These are phyloP conservation scores for Sebastes trivittatus DNA, from an alignment of 2,797 vertebrate genomes.

Conservation along the genomic window DNA sequence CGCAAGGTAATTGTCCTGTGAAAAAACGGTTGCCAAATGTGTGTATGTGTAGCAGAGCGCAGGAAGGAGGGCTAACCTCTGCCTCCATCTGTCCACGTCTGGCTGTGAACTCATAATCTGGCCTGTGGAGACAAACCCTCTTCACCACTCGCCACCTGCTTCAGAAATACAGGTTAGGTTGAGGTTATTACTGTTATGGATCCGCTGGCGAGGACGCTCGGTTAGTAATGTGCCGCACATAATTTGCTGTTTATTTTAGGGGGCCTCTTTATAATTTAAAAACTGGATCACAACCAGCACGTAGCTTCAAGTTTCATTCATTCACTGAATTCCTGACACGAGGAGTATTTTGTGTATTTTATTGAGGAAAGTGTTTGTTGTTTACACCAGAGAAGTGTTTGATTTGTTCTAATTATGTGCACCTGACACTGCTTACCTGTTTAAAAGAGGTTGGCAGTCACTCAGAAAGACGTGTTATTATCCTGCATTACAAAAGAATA, in stretches of 20 bases:
- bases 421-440: conserved; percentile 13
- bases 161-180: conserved; percentile 74
- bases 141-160: conserved; percentile 73
- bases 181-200: conserved; percentile 68
- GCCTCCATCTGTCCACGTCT: conserved; percentile 79
- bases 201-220: conserved; percentile 42
- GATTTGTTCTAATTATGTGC: conserved; percentile 32
- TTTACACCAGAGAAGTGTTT: conserved; percentile 14
- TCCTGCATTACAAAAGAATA: conserved; percentile 10
- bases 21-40: conserved; percentile 65
- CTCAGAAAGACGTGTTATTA: background rate
- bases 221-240: conserved; percentile 30
- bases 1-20: conserved; percentile 72
- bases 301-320: conserved; percentile 1
- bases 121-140: conserved; percentile 73
- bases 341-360: background rate
- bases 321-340: background rate
- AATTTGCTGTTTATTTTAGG: conserved; percentile 46
- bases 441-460: conserved; percentile 19
- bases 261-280: conserved; percentile 2
- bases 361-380: background rate
- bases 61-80: conserved; percentile 76
- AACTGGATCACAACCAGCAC: background rate
- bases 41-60: conserved; percentile 51
- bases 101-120: conserved; percentile 79